Base-by-base conservation (phyloP, 1,140 invertebrate genomes). In the Tenebrio molitor region DNA sequence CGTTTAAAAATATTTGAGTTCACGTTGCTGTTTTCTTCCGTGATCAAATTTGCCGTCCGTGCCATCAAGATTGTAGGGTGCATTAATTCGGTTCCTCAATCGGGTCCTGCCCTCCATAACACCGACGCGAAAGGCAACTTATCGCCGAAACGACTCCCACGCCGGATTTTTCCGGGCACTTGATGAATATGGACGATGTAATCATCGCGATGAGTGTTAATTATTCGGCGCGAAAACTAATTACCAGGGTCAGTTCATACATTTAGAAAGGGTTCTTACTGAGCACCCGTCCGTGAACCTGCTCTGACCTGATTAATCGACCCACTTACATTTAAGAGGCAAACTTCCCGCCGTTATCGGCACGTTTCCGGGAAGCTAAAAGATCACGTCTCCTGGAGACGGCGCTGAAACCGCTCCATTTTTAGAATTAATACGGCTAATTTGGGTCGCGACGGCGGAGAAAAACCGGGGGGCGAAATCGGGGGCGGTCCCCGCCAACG, bases 151-250 rank as follows among this genome's bases (percentile, higher is more conserved):
- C 25, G 8, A 29, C 3, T 29, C 25, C 25, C 25, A 8, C 25
- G 3, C 25, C 36, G 36, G 36, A 39, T 39, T 39, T 39, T 39
- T 12, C 36, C n/a, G 36, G 5, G 6, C 4, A 2, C 36, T 39
- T 39, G 5, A 39, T 39, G 36, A 39, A 39, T 39, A 39, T 12
- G 36, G 6, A 39, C 36, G 36, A 39, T 39, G 36, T 39, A 39
- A 39, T 39, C 12, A 39, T 39, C 3, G 36, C 36, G 36, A 39
- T n/a, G 36, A 39, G 36, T 39, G 36, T 39, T 39, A 39, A 39
- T 39, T 39, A 39, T 39, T 39, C 36, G 36, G 36, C 36, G 36
- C 36, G 36, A 39, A 39, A 39, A 39, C 36, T 39, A 39, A 39
- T 39, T 39, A 39, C n/a, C 5, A 39, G 36, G 36, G 36, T 39